Evolutionary conservation across 2,113 vertebrate species (phyloP), one percentile per base, ranked within the genome.

Genomic region (Sinosuthora webbiana): DNA sequence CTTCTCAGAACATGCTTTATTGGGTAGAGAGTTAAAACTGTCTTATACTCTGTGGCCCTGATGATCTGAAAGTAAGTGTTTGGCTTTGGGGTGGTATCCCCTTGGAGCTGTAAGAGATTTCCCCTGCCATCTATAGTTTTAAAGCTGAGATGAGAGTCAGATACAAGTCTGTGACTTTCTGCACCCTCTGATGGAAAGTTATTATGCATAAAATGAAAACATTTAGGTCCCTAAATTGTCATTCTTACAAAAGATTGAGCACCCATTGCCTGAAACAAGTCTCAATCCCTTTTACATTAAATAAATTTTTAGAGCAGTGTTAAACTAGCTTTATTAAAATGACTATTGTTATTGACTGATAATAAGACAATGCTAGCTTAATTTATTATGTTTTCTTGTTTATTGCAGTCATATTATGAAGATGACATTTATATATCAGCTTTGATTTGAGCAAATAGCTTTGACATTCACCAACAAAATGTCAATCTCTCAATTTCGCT

Each of bases 401-500:
- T 90, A 90, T 87, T 97, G 44, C 25, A 49, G 30, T 87, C 59
- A 37, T 71, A 39, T 94, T 84, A 82, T 64, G 47, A 84, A 75
- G 62, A 65, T 57, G 64, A 33, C 70, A 89, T 91, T 94, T 94
- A 78, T 59, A 35, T 62, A 84, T 92, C n/a, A 25, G 15, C 50
- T 94, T 87, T 89, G 65, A 79, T 84, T 91, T 87, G 44, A 65
- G 60, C 30, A 93, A 93, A 83, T 88, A 71, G 85, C 88, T 90
- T 83, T 57, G 78, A 80, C 63, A 93, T 92, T 94, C 76, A 96
- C n/a, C 44, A 55, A 31, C 41, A 65, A 87, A 88, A 87, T 45
- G 59, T 75, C 82, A 87, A 18, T 65, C 19, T 89, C 89, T 62
- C 77, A 68, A 39, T 85, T 94, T 89, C 78, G 15, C 25, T 84